Evolutionary conservation across 2,888 invertebrate species (phyloP).

Genomic region (Papilio gigon): DNA sequence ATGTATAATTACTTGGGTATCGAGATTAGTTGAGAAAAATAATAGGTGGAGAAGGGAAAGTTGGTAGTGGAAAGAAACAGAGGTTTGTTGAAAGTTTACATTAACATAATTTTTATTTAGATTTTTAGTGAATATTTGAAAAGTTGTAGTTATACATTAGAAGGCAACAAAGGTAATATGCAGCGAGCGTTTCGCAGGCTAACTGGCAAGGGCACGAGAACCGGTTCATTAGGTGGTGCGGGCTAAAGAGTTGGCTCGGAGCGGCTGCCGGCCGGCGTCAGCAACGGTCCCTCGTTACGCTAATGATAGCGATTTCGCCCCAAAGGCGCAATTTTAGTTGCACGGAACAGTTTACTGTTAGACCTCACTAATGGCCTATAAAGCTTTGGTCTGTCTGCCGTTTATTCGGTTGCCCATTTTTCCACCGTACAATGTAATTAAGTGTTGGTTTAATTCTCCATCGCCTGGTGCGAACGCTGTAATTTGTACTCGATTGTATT

Average conservation of each 20-base stretch:
- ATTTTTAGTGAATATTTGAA: not conserved
- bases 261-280: slow-evolving; percentile 65
- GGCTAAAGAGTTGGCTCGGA: slow-evolving; percentile 69
- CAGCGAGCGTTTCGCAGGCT: slow-evolving; percentile 51
- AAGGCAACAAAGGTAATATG: slow-evolving; percentile 50
- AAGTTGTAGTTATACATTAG: slow-evolving; percentile 39
- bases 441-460: slow-evolving; percentile 42
- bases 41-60: not conserved
- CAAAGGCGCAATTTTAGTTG: slow-evolving; percentile 74
- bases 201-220: slow-evolving; percentile 57
- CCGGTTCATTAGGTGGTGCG: slow-evolving; percentile 75
- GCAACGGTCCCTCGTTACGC: slow-evolving; percentile 76
- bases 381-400: slow-evolving; percentile 65
- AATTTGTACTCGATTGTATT: slow-evolving; percentile 26
- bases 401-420: slow-evolving; percentile 66
- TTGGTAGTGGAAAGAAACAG: too few species aligned
- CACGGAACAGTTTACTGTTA: slow-evolving; percentile 72
- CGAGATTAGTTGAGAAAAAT: not conserved
- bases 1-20: not conserved
- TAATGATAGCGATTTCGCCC: slow-evolving; percentile 79
- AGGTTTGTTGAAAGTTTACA: too few species aligned
- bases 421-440: slow-evolving; percentile 44
- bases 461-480: slow-evolving; percentile 12
- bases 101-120: not conserved
- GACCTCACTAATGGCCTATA: slow-evolving; percentile 72